A percentile compares a stretch with the other conserved stretches of the same genome.
Conservation (phyloP, 2,888 invertebrate species). For the Nemoura dubitans region DNA sequence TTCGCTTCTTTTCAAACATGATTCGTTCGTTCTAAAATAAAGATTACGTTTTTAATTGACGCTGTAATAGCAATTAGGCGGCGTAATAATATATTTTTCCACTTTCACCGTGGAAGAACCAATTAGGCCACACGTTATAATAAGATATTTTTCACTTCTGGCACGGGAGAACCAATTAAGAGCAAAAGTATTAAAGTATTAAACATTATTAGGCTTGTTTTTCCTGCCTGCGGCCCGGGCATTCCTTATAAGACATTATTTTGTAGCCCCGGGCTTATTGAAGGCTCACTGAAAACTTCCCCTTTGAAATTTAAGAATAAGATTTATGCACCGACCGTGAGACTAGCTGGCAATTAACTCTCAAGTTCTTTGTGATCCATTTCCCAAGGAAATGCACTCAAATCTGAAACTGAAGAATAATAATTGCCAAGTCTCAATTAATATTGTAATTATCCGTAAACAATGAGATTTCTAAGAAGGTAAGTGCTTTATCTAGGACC, state of each 20-base stretch:
- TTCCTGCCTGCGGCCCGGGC: background rate
- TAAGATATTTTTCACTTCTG: background rate
- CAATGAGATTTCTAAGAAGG: background rate
- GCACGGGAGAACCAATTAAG: background rate
- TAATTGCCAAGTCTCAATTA: background rate
- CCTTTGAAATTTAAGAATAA: background rate
- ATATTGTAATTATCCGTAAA: slow-evolving; percentile 7
- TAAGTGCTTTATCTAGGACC: background rate
- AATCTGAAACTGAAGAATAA: background rate
- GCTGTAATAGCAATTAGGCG: background rate
- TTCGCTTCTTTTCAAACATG: background rate
- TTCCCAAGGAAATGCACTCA: background rate
- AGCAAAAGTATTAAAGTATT: background rate
- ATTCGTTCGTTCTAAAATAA: background rate
- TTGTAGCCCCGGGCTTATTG: background rate
- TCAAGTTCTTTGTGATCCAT: background rate
- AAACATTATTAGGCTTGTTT: background rate
- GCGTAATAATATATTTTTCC: background rate
- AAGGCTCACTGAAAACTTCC: background rate
- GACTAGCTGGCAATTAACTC: background rate
- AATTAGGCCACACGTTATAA: background rate
- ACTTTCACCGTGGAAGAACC: background rate
- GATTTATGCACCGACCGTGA: background rate
- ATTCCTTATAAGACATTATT: background rate
- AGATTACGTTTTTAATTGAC: background rate